Evolutionary conservation across 2,797 vertebrate genomes (phyloP).

Genomic region (Rhinella marina): DNA sequence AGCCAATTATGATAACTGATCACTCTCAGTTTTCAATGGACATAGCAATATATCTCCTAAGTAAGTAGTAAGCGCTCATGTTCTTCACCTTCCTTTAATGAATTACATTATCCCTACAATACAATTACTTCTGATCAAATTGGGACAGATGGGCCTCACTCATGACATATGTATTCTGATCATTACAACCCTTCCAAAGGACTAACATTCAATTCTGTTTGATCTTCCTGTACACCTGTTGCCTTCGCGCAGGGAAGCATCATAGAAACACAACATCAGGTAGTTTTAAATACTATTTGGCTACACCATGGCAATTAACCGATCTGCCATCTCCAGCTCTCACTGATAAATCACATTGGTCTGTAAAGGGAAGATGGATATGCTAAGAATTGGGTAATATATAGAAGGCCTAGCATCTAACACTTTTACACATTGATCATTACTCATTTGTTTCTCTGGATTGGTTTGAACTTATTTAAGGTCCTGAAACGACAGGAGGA

Average conservation of each 20-base stretch:
- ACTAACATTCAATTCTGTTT: constrained; percentile 5
- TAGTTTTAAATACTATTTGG: not conserved
- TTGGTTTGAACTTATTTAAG: not conserved
- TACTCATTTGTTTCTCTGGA: not conserved
- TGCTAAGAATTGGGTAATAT: not conserved
- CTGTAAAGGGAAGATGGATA: not conserved
- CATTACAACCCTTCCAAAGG: not conserved
- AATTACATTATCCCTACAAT: not conserved
- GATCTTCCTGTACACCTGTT: constrained; percentile 16
- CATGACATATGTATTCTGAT: constrained; percentile 25
- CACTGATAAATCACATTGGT: not conserved
- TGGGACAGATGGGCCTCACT: not conserved
- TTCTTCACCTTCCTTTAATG: not conserved
- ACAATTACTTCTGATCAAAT: not conserved
- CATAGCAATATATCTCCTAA: constrained; percentile 20
- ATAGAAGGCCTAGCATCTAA: not conserved
- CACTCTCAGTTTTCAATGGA: not conserved
- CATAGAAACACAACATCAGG: not conserved
- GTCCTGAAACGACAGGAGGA: not conserved
- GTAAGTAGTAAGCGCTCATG: not conserved
- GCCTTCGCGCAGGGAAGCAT: not conserved
- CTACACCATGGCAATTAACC: not conserved
- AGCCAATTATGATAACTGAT: not conserved
- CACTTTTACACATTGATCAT: constrained; percentile 4
- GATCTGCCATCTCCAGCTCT: not conserved